A percentile compares a stretch with the other conserved stretches of the same genome.
Evolutionary conservation across 92 coral and sea anemone genomes (phyloP).

Genomic region (Muricea muricata): DNA sequence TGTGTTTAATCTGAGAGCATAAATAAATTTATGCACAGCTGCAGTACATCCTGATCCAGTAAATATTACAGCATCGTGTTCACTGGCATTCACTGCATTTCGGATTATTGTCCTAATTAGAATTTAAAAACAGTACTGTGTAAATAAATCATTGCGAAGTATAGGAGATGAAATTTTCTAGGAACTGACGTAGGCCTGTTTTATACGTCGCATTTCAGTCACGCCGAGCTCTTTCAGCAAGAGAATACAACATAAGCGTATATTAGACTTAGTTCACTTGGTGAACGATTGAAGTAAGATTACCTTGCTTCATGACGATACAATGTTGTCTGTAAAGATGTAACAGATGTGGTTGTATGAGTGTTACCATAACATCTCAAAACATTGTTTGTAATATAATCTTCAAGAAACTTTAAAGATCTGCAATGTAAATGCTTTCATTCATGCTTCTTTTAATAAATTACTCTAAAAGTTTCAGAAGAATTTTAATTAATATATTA

Average conservation of each 20-base stretch:
- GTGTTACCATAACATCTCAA: slow-evolving; percentile 96
- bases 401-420: slow-evolving; percentile 87
- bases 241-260: too few relatives aligned
- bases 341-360: slow-evolving; percentile 93
- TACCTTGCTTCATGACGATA: slow-evolving; percentile 99
- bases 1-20: slow-evolving; percentile 76
- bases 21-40: slow-evolving; percentile 93
- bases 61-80: slow-evolving; percentile 90
- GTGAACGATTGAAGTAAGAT: neutral
- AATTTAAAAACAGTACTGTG: neutral
- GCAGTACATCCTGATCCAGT: slow-evolving; percentile 94
- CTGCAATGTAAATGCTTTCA: slow-evolving; percentile 51
- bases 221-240: too few relatives aligned
- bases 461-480: too few relatives aligned
- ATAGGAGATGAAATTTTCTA: too few relatives aligned
- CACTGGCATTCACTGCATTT: slow-evolving; percentile 99
- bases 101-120: slow-evolving; percentile 84
- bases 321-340: slow-evolving; percentile 90
- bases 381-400: slow-evolving; percentile 87
- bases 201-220: too few relatives aligned
- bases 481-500: too few relatives aligned
- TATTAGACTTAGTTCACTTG: too few relatives aligned
- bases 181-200: too few relatives aligned
- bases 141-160: too few relatives aligned
- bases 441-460: too few relatives aligned